Evolutionary conservation across 2,888 invertebrate species (phyloP), one percentile per base, ranked within the genome.

Genomic region (Cataglyphis livida): DNA sequence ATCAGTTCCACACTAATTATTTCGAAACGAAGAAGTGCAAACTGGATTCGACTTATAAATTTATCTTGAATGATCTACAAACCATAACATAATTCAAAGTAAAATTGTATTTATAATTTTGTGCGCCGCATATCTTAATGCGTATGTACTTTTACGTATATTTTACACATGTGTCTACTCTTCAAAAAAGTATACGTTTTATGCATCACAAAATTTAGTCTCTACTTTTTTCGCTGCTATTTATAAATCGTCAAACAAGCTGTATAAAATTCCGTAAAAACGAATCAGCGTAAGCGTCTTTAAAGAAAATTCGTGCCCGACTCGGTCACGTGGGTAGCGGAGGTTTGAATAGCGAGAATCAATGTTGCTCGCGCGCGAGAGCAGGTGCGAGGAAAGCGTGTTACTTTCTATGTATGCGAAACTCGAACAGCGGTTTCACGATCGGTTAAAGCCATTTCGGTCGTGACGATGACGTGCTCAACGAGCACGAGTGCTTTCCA

Each of bases 331-430:
- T 21, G 44, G 44, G 41, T 18, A 41, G 18, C 15, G n/a, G 70
- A 84, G 68, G 75, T 85, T 85, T 84, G 84, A 88, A 85, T 87
- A 83, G 84, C 15, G 28, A 65, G 83, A 85, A 87, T 86, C 59
- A 82, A 79, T 79, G 82, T 70, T 68, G 79, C 61, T 75, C 28
- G 78, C 74, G 75, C 78, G 79, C 44, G 75, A 81, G 82, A 87
- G 79, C 76, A 79, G 35, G 78, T 70, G 74, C 35, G 71, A 90
- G 92, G 92, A 92, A 92, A 92, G 92, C 91, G 90, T 90, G 89
- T 88, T 86, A 89, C 92, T 92, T 92, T 92, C 92, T 92, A 91
- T 85, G 85, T 57, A 65, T 81, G 84, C 82, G 86, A 89, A 89
- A 89, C 88, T 87, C 81, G 85, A 83, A 84, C 85, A 38, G 82